Percentiles rank a stretch among this genome's conserved stretches.
Evolutionary conservation across 1,140 invertebrate species (phyloP).

Genomic region (Rhopalosiphum padi): DNA sequence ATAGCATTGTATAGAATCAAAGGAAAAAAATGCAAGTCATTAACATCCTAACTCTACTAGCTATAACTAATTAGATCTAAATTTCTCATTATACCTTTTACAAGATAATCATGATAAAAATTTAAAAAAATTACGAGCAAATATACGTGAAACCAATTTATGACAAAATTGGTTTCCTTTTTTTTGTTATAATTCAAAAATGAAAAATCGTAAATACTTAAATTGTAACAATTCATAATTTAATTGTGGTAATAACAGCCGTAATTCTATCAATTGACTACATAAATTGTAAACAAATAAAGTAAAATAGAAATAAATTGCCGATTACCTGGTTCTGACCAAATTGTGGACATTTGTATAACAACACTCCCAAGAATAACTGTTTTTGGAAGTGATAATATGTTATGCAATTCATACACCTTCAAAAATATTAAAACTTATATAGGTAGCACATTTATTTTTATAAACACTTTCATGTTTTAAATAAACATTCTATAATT

Average conservation of each 20-base stretch:
- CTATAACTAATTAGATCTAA: neutral
- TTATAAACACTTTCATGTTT: neutral
- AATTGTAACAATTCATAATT: too few species aligned
- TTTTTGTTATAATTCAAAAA: too few species aligned
- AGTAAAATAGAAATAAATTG: neutral
- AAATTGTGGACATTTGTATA: conserved; percentile 27
- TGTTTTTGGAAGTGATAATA: neutral
- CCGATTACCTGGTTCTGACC: conserved; percentile 50
- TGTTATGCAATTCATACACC: neutral
- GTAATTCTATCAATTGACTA: neutral
- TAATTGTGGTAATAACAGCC: too few species aligned
- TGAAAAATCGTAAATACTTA: too few species aligned
- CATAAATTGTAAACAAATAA: neutral
- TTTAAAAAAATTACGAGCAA: too few species aligned
- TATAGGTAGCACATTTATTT: neutral
- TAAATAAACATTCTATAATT: neutral
- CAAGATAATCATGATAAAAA: neutral
- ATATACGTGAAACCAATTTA: too few species aligned
- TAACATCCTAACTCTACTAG: too few species aligned
- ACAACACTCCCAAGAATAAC: neutral
- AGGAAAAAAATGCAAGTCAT: too few species aligned
- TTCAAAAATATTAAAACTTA: neutral
- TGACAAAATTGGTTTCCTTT: too few species aligned
- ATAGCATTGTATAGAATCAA: too few species aligned
- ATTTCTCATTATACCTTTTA: neutral